Conservation (phyloP, 2,888 invertebrate genomes). For the Gisinianus flammeolus region DNA sequence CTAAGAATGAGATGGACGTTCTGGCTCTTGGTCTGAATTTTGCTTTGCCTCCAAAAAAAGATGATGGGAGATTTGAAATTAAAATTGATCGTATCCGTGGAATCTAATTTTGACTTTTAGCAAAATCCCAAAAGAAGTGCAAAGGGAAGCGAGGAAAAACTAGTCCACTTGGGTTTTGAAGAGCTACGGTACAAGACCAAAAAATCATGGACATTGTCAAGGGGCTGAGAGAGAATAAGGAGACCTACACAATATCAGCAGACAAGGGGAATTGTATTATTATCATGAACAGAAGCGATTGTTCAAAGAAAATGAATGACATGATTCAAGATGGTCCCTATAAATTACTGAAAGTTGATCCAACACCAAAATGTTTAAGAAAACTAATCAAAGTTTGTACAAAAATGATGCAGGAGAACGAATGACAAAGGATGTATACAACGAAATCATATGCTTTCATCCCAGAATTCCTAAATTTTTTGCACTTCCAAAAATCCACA, state of each 20-base stretch:
- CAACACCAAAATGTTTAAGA: neutral
- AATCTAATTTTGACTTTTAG: neutral
- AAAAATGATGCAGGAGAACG: neutral
- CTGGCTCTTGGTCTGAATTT: neutral
- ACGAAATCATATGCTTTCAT: neutral
- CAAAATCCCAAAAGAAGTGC: too few relatives aligned
- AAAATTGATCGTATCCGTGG: neutral
- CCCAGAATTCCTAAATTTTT: neutral
- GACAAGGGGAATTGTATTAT: neutral
- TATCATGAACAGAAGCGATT: neutral
- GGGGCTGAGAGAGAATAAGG: too few relatives aligned
- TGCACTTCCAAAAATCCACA: neutral
- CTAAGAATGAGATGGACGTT: too few relatives aligned
- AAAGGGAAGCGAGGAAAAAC: too few relatives aligned
- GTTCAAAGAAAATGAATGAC: neutral
- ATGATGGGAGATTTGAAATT: neutral
- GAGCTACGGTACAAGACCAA: neutral
- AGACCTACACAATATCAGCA: neutral
- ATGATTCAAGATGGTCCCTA: neutral
- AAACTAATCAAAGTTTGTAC: neutral
- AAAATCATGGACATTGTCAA: neutral
- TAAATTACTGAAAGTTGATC: neutral
- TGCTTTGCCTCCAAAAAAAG: neutral
- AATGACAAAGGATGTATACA: neutral
- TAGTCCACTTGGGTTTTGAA: neutral